Evolutionary conservation across 2,888 invertebrate species (phyloP).

Genomic region (Cantharis rustica): DNA sequence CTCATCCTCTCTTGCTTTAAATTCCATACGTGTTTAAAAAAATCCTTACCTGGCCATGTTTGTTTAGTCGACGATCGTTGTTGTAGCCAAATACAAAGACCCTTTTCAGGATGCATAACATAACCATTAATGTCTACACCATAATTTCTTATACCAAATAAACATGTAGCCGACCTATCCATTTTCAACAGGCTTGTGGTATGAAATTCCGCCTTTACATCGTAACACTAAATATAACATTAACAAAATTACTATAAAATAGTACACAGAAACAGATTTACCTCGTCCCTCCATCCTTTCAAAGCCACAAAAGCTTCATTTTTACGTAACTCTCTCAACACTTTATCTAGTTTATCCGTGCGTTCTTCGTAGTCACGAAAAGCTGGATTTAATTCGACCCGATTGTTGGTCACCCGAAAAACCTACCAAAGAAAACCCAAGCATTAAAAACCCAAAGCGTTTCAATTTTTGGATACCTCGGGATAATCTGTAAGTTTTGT

Average conservation of each 20-base stretch:
- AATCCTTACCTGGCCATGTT: slow-evolving; percentile 83
- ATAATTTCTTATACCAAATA: slow-evolving; percentile 93
- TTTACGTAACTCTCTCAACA: slow-evolving; percentile 75
- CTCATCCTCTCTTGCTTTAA: neutral
- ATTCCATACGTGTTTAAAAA: neutral
- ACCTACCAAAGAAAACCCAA: slow-evolving; percentile 57
- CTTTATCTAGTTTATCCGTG: slow-evolving; percentile 76
- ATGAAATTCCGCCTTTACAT: slow-evolving; percentile 79
- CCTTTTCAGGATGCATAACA: slow-evolving; percentile 81
- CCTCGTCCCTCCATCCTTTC: slow-evolving; percentile 94
- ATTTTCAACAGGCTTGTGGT: slow-evolving; percentile 71
- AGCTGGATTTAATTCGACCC: slow-evolving; percentile 84
- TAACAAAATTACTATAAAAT: neutral
- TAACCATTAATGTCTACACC: slow-evolving; percentile 96
- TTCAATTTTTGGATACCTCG: slow-evolving; percentile 64
- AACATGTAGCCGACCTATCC: slow-evolving; percentile 91
- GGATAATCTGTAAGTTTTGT: slow-evolving; percentile 81
- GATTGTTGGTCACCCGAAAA: slow-evolving; percentile 72
- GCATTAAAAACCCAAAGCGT: neutral
- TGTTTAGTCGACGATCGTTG: slow-evolving; percentile 89
- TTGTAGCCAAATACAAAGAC: slow-evolving; percentile 91
- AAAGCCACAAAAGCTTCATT: slow-evolving; percentile 80
- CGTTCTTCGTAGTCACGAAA: slow-evolving; percentile 85
- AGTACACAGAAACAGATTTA: slow-evolving; percentile 49
- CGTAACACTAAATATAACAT: slow-evolving; percentile 70